These are phyloP conservation scores for Pristionchus arcanus DNA, from an alignment of 2,888 invertebrate species.

Conservation along the genomic window DNA sequence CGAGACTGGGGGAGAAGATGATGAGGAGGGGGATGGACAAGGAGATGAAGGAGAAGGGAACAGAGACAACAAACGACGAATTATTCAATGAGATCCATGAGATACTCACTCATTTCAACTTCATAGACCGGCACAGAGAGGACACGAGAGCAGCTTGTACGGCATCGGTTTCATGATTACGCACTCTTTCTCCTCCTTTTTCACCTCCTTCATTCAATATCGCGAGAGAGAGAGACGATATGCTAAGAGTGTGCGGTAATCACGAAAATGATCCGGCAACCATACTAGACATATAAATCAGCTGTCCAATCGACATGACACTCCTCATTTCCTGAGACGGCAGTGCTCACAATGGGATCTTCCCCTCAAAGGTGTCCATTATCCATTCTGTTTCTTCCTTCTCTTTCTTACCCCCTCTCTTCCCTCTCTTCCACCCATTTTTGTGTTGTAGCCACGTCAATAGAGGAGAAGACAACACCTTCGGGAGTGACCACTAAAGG, in stretches of 20 bases:
- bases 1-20: neutral
- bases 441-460: slow-evolving; percentile 33
- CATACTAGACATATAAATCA: neutral
- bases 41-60: neutral
- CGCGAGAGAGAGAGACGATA: too few relatives aligned
- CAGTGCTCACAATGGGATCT: neutral
- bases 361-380: slow-evolving; percentile 41
- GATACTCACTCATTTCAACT: neutral
- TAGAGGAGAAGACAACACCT: neutral
- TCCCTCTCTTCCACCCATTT: slow-evolving; percentile 5
- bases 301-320: neutral
- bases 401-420: neutral
- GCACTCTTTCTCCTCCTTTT: too few relatives aligned
- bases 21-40: neutral
- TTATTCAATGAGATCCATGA: neutral
- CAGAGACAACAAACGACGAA: slow-evolving; percentile 10
- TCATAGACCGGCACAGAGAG: neutral
- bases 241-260: too few relatives aligned
- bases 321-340: neutral
- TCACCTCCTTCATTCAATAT: too few relatives aligned
- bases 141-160: neutral
- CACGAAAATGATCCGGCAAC: too few relatives aligned
- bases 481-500: neutral
- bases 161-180: too few relatives aligned
- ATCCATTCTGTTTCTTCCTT: slow-evolving; percentile 45